Base-by-base conservation (phyloP, 1,140 invertebrate species). In the Polyergus mexicanus region DNA sequence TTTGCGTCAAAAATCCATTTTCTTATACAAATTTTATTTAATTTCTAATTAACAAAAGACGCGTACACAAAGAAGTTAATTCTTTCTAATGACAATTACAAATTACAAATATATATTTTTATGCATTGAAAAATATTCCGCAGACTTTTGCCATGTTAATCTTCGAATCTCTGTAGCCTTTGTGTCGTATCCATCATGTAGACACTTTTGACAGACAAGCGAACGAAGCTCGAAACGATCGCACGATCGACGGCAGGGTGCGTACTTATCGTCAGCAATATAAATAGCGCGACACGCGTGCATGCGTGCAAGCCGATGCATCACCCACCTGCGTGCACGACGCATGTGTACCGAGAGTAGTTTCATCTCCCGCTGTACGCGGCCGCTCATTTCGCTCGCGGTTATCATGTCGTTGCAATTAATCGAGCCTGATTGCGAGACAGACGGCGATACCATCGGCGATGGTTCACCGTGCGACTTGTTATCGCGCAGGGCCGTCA, bases 321-420 rank as follows among this genome's bases (percentile, higher is more conserved):
- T 84, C 65, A 63, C 56, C 68, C 60, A 76, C 76, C 62, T 72
- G 76, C 87, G 63, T 35, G 54, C 38, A 25, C 6, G 28, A 25
- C 69, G 10, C 60, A 54, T 63, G 77, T 69, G 51, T 69, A 47
- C 56, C 51, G 65, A 41, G 66, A 72, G 71, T 35, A n/a, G 32
- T 32, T 32, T 58, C 32, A 77, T 75, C 86, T 86, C 80, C 81
- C 74, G 78, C 85, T 62, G 78, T 60, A 75, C 28, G 75, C 28
- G 54, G 13, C 47, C 44, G 35, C 75, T 88, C 60, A 89, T 91
- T 89, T 89, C 88, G 56, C 44, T 75, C 76, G 75, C 68, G 86
- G 89, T 87, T 91, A 89, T 91, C 89, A 74, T 60, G 80, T 85
- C 74, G 75, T 85, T 76, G 90, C 86, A 89, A 91, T 91, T 91